Evolutionary conservation across 2,888 invertebrate species (phyloP).

Genomic region (Monoplex corrugatus): DNA sequence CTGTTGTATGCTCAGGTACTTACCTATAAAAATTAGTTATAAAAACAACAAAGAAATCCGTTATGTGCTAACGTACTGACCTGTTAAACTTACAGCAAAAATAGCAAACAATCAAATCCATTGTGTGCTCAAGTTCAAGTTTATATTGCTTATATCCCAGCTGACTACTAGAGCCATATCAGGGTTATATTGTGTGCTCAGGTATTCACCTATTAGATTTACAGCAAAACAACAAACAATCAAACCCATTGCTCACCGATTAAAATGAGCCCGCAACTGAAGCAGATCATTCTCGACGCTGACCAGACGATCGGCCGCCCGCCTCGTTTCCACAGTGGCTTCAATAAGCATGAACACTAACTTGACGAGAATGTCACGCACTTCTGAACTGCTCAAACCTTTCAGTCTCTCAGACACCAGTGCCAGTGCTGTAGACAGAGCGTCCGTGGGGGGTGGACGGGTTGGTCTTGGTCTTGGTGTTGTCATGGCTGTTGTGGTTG

Average conservation of each 20-base stretch:
- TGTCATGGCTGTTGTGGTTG: background rate
- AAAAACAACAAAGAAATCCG: too few relatives aligned
- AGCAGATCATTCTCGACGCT: constrained; percentile 14
- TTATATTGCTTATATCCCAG: too few relatives aligned
- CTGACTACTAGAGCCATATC: too few relatives aligned
- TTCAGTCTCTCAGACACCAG: constrained; percentile 8
- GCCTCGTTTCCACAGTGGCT: background rate
- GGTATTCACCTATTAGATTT: too few relatives aligned
- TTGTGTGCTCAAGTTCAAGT: too few relatives aligned
- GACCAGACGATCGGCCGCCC: background rate
- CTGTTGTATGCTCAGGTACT: too few relatives aligned
- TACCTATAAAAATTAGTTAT: too few relatives aligned
- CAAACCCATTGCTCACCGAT: too few relatives aligned
- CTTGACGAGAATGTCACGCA: background rate
- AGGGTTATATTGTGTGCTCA: too few relatives aligned
- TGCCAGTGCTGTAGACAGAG: background rate
- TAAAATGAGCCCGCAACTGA: background rate
- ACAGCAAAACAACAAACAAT: too few relatives aligned
- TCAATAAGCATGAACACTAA: background rate
- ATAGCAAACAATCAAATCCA: too few relatives aligned
- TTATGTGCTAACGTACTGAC: background rate
- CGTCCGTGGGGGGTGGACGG: background rate
- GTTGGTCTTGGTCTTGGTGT: background rate
- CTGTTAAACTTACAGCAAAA: too few relatives aligned
- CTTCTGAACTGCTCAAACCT: background rate